Evolutionary conservation across 2,888 invertebrate species (phyloP).

Genomic region (Dynastes grantii): DNA sequence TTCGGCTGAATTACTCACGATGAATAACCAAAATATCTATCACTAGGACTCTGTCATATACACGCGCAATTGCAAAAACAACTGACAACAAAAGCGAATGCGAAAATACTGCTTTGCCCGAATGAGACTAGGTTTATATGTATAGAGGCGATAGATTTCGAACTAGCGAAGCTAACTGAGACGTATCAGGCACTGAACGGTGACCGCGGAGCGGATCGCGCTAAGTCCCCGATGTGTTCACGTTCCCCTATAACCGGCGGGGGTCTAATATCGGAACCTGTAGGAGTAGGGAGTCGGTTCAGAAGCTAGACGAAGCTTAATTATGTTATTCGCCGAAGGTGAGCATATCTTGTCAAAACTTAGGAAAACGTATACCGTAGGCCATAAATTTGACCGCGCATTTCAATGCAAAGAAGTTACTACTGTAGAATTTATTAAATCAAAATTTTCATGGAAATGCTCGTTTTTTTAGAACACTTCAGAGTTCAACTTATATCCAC

Average conservation of each 20-base stretch:
- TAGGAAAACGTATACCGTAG: too few relatives aligned
- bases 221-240: background rate
- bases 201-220: background rate
- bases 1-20: background rate
- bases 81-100: background rate
- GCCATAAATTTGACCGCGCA: too few relatives aligned
- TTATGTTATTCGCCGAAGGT: too few relatives aligned
- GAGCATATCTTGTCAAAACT: too few relatives aligned
- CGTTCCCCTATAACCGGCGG: constrained; percentile 1
- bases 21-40: background rate
- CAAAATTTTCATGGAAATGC: too few relatives aligned
- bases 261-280: background rate
- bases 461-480: too few relatives aligned
- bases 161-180: background rate
- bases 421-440: too few relatives aligned
- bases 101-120: background rate
- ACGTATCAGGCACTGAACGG: constrained; percentile 26
- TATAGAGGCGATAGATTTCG: background rate
- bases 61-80: background rate
- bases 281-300: background rate
- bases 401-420: too few relatives aligned
- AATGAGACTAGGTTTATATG: background rate
- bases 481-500: too few relatives aligned
- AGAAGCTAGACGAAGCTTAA: background rate
- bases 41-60: background rate